phyloP scores from a whole-genome alignment of 2,797 vertebrate species.

The Oreochromis grahami region DNA sequence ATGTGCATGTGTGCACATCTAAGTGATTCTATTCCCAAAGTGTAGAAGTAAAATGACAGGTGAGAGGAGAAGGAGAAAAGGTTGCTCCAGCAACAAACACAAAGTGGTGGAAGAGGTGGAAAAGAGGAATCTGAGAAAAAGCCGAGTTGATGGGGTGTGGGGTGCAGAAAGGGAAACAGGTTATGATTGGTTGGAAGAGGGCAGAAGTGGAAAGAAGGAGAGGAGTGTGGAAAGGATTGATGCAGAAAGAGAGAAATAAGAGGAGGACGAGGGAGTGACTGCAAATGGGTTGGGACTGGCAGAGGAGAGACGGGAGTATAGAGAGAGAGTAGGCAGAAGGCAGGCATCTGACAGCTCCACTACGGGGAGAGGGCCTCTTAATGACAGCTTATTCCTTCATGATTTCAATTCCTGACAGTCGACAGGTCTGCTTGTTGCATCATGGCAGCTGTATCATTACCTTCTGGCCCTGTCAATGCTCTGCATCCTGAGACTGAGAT shows the following conservation, averaged over 20 bases:
- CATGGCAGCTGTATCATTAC: conserved; percentile 95
- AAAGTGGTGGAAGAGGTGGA: conserved; percentile 21
- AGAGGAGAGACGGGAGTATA: conserved; percentile 55
- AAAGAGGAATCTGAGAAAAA: conserved; percentile 35
- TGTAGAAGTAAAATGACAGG: conserved; percentile 81
- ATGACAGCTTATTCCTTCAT: conserved; percentile 97
- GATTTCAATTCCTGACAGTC: conserved; percentile 95
- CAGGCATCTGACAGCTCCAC: conserved; percentile 85
- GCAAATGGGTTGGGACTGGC: conserved; percentile 72
- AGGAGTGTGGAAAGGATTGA: conserved; percentile 50
- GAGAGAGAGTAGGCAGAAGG: conserved; percentile 64
- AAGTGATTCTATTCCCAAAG: conserved; percentile 78
- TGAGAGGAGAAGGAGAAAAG: conserved; percentile 69
- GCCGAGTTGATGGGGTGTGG: not conserved
- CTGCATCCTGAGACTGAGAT: conserved; percentile 71
- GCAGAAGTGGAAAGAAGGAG: conserved; percentile 44
- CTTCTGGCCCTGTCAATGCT: conserved; percentile 92
- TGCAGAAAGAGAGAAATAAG: conserved; percentile 60
- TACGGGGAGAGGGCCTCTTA: conserved; percentile 89
- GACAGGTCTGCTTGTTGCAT: conserved; percentile 94
- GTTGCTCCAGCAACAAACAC: conserved; percentile 60
- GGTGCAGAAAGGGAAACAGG: conserved; percentile 5
- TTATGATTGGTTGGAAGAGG: conserved; percentile 62
- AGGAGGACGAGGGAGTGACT: conserved; percentile 66
- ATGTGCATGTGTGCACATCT: conserved; percentile 12